Base-by-base conservation (phyloP, 2,888 invertebrate species). In the Pocota personata region DNA sequence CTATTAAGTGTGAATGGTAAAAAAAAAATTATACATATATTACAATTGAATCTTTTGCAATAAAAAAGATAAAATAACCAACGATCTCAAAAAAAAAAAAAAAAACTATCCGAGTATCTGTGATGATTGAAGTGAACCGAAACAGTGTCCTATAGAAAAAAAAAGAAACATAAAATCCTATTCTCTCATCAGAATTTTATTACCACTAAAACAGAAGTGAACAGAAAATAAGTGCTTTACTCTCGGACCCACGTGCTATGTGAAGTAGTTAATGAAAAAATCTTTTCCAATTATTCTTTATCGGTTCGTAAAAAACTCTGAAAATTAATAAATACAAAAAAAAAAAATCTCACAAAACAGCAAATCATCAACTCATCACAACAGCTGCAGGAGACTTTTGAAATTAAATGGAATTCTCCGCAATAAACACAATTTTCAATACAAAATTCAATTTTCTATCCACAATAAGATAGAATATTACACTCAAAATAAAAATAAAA, bases 181-280 rank as follows among this genome's bases (percentile, higher is more conserved):
- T 75, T 78, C 67, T 78, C 72, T 62, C 83, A 55, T 67, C 67
- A 77, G 73, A 78, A 66, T 79, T 84, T 84, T 75, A 79, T 84
- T 76, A 37, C 79, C 79, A 76, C 76, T 71, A 52, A 84, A 84
- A 46, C 75, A 79, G 55, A 84, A 79, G 83, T 83, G 83, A 83
- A 83, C 73, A 78, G 75, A 80, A 80, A 67, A 66, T 67, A 73
- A 69, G 78, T 79, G 75, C 62, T 62, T 27, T 37, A 12, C 16
- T 48, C 50, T 66, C 72, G 77, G 66, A 69, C 67, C 72, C 75
- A 79, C 79, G 78, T 79, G 83, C 73, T 78, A 71, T 48, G 46
- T 58, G 71, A 64, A 75, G 69, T 62, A 66, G 66, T 66, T 43
- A 75, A 57, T 48, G 43, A 24, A 58, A 71, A 73, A 60, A 43